Percentiles rank a stretch among this genome's conserved stretches.
phyloP scores from a whole-genome alignment of 2,888 invertebrate species.

The Sinopyrophorus schimmeli region DNA sequence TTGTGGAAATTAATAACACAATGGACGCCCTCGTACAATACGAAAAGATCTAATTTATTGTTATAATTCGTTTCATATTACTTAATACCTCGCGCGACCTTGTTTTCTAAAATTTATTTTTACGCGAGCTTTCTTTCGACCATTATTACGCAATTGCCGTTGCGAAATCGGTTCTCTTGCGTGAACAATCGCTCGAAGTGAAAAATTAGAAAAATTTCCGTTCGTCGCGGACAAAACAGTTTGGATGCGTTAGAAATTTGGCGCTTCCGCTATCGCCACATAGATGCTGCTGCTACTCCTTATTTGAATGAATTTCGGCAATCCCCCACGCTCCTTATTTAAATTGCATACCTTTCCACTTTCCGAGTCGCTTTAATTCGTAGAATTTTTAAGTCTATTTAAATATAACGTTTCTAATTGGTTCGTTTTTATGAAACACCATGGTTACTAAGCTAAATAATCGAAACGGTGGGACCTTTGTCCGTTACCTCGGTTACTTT shows the following conservation, averaged over 20 bases:
- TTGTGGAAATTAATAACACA: constrained; percentile 28
- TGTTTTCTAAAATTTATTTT: not conserved
- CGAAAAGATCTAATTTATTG: constrained; percentile 25
- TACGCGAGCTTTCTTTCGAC: not conserved
- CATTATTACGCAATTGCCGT: not conserved
- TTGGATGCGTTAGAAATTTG: constrained; percentile 13
- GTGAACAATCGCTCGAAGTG: too few species aligned
- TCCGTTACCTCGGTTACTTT: too few species aligned
- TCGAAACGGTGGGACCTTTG: too few species aligned
- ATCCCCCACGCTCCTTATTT: too few species aligned
- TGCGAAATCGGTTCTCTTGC: not conserved
- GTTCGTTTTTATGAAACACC: too few species aligned
- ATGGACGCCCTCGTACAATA: constrained; percentile 11
- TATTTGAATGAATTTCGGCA: too few species aligned
- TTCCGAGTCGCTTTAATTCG: too few species aligned
- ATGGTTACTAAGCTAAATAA: too few species aligned
- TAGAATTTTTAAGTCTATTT: too few species aligned
- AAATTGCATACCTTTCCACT: too few species aligned
- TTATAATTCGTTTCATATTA: constrained; percentile 15
- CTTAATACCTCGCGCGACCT: not conserved
- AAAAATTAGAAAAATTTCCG: not conserved
- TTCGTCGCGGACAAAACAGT: constrained; percentile 3
- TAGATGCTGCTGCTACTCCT: constrained; percentile 31
- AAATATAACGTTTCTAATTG: too few species aligned
- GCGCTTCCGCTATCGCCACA: constrained; percentile 26